Base-by-base conservation (phyloP, 2,113 vertebrate genomes). In the Castor canadensis region DNA sequence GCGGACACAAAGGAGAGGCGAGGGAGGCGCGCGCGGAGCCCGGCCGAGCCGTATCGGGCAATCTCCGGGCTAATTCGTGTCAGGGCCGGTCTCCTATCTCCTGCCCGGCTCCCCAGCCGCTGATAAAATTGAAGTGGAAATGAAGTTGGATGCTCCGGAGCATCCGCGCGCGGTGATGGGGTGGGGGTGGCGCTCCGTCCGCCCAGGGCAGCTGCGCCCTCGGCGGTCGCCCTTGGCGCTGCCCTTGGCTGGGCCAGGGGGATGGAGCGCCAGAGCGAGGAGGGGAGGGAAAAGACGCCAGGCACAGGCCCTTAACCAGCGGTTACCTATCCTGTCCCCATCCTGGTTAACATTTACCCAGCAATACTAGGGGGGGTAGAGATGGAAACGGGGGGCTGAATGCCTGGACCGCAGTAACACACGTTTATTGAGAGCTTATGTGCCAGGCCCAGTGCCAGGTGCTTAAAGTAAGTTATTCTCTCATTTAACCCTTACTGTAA, bases 61-160 rank as follows among this genome's bases (percentile, higher is more conserved):
- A 99, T 99, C 99, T 99, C 98, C 97, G 98, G 98, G 98, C 99
- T 99, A 99, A 99, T 99, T 99, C 98, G 98, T 99, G 99, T 99
- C 99, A 99, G 98, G 98, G 98, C 99, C 98, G 98, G 99, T 99
- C 99, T 99, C 98, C 99, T 99, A 99, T 99, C 99, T 99, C 98
- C 99, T 98, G 98, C 98, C 99, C n/a, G 98, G 99, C 99, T 99
- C 98, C 98, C 99, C 97, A 98, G 98, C 98, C 98, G 99, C 99
- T 99, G 99, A 99, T 99, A 99, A 99, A 99, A 99, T 99, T 99
- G 99, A 99, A 99, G 99, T 99, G 99, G 99, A 99, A 99, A 99
- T 99, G 99, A 99, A 99, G 99, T 99, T 98, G 98, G 99, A 99
- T 98, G 99, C 99, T 99, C 98, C 94, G 98, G 99, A 99, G 99